A percentile compares a stretch with the other conserved stretches of the same genome.
phyloP scores from a whole-genome alignment of 2,888 invertebrate species.

The Drosophila nr. perissopoda region DNA sequence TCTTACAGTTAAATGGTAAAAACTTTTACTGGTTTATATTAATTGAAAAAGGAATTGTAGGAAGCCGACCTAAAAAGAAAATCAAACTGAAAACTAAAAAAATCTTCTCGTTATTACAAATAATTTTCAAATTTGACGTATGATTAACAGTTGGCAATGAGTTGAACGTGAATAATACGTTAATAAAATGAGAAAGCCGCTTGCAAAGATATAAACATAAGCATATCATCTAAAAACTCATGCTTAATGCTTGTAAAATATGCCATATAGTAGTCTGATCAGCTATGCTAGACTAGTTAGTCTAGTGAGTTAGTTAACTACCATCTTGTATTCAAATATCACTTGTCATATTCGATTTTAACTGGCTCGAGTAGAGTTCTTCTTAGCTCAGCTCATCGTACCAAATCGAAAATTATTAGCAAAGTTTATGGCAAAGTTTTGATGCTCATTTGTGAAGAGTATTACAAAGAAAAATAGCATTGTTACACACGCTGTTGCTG shows the following conservation, averaged over 20 bases:
- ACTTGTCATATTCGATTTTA: not conserved
- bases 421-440: not conserved
- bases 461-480: conserved; percentile 52
- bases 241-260: not conserved
- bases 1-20: not conserved
- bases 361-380: not conserved
- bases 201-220: not conserved
- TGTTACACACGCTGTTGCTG: conserved; percentile 31
- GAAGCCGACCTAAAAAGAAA: no score
- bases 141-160: not conserved
- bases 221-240: not conserved
- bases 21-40: not conserved
- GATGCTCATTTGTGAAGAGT: conserved; percentile 17
- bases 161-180: not conserved
- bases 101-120: no score
- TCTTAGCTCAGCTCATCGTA: not conserved
- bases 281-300: not conserved
- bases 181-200: not conserved
- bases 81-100: no score
- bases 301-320: not conserved
- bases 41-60: no score
- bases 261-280: not conserved
- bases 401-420: not conserved
- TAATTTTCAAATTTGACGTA: no score
- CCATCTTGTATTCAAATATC: not conserved